Conservation (phyloP, 2,113 vertebrate genomes). For the Hemicordylus capensis region DNA sequence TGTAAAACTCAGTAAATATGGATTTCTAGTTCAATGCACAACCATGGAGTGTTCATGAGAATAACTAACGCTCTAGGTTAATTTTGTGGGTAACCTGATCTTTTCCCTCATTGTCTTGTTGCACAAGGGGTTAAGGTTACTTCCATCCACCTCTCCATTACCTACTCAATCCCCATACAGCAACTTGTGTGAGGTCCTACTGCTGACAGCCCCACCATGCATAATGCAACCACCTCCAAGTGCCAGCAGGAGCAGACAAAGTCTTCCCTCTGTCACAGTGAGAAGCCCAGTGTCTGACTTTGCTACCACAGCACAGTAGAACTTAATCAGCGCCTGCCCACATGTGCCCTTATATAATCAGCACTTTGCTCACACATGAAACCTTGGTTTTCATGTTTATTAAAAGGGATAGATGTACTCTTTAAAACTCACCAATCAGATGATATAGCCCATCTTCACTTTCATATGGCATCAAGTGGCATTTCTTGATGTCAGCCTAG, state of each 20-base stretch:
- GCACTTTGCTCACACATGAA: no score
- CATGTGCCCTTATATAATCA: background rate
- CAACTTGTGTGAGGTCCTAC: no score
- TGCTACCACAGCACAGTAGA: background rate
- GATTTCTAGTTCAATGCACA: no score
- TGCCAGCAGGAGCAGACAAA: background rate
- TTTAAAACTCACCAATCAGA: constrained; percentile 87
- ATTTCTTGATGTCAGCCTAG: constrained; percentile 81
- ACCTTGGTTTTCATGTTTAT: constrained; percentile 45
- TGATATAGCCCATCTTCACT: constrained; percentile 73
- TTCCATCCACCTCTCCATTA: no score
- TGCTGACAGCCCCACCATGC: background rate
- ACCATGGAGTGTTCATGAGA: no score
- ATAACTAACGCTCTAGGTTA: no score
- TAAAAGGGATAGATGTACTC: constrained; percentile 40
- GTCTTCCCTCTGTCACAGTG: background rate
- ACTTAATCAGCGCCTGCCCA: background rate
- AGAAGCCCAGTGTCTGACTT: background rate
- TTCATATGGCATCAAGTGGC: constrained; percentile 65
- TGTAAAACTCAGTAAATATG: no score
- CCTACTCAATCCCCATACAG: no score
- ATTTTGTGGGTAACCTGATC: no score
- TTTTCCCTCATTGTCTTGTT: no score
- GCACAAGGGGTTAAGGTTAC: no score
- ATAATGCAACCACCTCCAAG: background rate